Evolutionary conservation across 2,113 vertebrate genomes (phyloP), one percentile per base, ranked within the genome.

Genomic region (Urocynchramus pylzowi): DNA sequence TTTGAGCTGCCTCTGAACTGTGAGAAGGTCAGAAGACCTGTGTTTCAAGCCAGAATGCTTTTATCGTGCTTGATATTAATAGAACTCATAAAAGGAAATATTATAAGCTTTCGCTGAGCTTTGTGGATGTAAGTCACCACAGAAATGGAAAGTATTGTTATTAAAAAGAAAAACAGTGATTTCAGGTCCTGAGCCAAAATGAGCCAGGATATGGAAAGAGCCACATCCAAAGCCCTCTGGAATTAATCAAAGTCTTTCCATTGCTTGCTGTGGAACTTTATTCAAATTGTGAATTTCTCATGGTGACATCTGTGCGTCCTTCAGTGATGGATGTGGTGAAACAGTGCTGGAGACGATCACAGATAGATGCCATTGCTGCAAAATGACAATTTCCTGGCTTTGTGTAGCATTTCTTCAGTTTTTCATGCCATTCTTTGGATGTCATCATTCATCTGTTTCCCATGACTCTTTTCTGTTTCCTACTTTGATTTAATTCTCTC

Each of bases 341-440:
- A 87, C 54, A 74, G 84, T 8, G 44, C 85, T 94, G 82, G 64
- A 94, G 93, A 93, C 0, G 0, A 70, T 87, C 92, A 77, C 24
- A 77, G 67, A 95, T 35, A 91, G 59, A 94, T 93, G 85, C 77
- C 75, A 94, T 35, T 68, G 79, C 90, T 93, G 79, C 37, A 70
- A 88, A 95, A 90, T 81, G 85, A 95, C 83, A 95, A 95, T 70
- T 96, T 97, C 96, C 96, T 97, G 95, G 95, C 96, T 96, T 95
- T 96, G 92, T 95, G 85, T 78, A 67, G 21, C 41, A 67, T 88
- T 94, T 88, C 90, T 96, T 85, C 92, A 88, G 78, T 77, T 88
- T 93, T 90, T 77, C 79, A 71, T 95, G 71, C 64, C 92, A 93
- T 86, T 88, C 90, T 92, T 87, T 81, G 41, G 39, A 86, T 95